A percentile compares a stretch with the other conserved stretches of the same genome.
Evolutionary conservation across 92 coral and sea anemone species (phyloP).

Genomic region (Zoanthus sansibaricus): DNA sequence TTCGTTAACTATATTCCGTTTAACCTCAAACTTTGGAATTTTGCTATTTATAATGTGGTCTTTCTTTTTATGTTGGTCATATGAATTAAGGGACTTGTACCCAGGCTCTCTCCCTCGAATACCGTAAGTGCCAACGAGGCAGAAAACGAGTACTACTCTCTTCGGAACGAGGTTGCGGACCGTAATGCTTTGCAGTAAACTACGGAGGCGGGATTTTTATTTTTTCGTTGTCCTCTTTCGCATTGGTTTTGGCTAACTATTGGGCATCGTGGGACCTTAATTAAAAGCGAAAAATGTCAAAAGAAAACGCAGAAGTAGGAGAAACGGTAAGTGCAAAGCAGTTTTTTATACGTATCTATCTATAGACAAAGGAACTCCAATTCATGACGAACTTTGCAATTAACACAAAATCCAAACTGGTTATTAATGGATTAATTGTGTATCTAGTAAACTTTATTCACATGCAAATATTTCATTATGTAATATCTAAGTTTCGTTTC

Average conservation of each 20-base stretch:
- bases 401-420: neutral
- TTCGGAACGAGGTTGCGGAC: no score
- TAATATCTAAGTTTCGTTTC: neutral
- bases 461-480: neutral
- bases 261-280: neutral
- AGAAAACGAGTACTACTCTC: neutral
- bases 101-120: no score
- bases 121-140: neutral
- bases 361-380: neutral
- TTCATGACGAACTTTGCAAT: neutral
- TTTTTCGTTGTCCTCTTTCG: no score
- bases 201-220: no score
- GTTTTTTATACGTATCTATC: neutral
- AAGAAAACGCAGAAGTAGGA: neutral
- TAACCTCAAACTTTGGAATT: no score
- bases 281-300: neutral
- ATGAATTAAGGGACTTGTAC: no score
- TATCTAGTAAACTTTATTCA: neutral
- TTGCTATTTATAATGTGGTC: no score
- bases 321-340: neutral
- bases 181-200: no score
- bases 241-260: no score
- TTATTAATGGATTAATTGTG: neutral
- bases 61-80: no score
- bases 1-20: no score